Evolutionary conservation across 2,797 vertebrate genomes (phyloP).

Genomic region (Notolepis coatsorum): DNA sequence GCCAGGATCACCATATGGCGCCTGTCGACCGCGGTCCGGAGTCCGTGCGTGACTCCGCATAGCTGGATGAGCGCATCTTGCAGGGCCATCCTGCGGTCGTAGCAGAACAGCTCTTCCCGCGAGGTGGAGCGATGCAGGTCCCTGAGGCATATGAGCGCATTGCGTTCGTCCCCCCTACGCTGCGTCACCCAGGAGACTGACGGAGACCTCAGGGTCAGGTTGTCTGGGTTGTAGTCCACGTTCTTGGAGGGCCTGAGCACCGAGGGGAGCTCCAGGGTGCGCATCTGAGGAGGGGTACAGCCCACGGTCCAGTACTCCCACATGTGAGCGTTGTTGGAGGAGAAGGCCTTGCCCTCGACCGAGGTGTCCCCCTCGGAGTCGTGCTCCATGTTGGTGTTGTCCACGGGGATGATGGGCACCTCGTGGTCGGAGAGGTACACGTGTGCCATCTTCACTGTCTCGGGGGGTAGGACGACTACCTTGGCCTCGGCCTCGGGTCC

Average conservation of each 20-base stretch:
- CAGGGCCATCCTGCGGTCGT: accelerated
- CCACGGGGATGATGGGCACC: conserved; percentile 19
- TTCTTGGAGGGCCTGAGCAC: neutral
- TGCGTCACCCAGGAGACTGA: too few relatives aligned
- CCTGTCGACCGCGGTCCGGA: too few relatives aligned
- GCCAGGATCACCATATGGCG: too few relatives aligned
- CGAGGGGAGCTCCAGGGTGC: too few relatives aligned
- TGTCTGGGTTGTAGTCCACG: conserved; percentile 23
- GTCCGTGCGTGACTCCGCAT: too few relatives aligned
- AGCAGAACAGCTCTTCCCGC: conserved; percentile 23
- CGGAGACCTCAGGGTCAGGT: neutral
- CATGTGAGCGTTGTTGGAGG: conserved; percentile 18
- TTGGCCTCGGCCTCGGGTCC: too few relatives aligned
- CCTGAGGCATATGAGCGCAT: too few relatives aligned
- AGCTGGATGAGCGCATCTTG: neutral
- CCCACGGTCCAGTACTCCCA: conserved; percentile 32
- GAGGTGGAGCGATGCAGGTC: conserved; percentile 3
- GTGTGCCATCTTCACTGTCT: too few relatives aligned
- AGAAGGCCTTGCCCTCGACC: conserved; percentile 23
- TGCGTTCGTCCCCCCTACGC: too few relatives aligned
- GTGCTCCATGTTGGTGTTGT: conserved; percentile 29
- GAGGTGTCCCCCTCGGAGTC: neutral
- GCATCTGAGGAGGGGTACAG: conserved; percentile 25
- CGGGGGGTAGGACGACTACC: too few relatives aligned
- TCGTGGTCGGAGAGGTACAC: too few relatives aligned